Evolutionary conservation across 2,888 invertebrate genomes (phyloP).

Genomic region (Sminthurides aquaticus): DNA sequence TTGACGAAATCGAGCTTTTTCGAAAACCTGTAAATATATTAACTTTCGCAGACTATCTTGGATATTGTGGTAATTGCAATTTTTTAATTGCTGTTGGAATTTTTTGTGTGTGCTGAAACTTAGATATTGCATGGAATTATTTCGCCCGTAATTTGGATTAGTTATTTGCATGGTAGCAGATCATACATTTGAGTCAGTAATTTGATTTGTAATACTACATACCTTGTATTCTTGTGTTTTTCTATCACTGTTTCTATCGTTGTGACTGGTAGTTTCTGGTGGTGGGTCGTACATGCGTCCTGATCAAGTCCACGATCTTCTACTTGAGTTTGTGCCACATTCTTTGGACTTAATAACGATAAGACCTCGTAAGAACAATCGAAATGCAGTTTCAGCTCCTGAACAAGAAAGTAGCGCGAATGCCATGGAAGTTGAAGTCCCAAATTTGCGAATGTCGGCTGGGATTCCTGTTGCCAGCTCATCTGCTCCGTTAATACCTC

Average conservation of each 20-base stretch:
- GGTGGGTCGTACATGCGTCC: constrained; percentile 30
- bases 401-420: constrained; percentile 16
- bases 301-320: constrained; percentile 36
- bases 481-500: constrained; percentile 16
- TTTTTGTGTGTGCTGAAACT: not conserved
- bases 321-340: constrained; percentile 35
- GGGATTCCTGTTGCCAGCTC: constrained; percentile 17
- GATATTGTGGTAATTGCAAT: constrained; percentile 20
- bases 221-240: not conserved
- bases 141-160: no score
- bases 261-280: constrained; percentile 29
- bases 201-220: not conserved
- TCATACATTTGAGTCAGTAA: not conserved
- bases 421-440: constrained; percentile 24
- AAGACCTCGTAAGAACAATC: constrained; percentile 25
- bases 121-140: no score
- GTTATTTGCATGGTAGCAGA: constrained; percentile 2
- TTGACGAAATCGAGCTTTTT: no score
- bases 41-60: constrained; percentile 22
- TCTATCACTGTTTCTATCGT: constrained; percentile 7
- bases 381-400: constrained; percentile 23
- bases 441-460: constrained; percentile 26
- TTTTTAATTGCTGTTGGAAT: constrained; percentile 1
- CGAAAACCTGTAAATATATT: not conserved
- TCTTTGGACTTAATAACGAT: constrained; percentile 15